phyloP scores from a whole-genome alignment of 2,888 invertebrate genomes.

The Myopa tessellatipennis region DNA sequence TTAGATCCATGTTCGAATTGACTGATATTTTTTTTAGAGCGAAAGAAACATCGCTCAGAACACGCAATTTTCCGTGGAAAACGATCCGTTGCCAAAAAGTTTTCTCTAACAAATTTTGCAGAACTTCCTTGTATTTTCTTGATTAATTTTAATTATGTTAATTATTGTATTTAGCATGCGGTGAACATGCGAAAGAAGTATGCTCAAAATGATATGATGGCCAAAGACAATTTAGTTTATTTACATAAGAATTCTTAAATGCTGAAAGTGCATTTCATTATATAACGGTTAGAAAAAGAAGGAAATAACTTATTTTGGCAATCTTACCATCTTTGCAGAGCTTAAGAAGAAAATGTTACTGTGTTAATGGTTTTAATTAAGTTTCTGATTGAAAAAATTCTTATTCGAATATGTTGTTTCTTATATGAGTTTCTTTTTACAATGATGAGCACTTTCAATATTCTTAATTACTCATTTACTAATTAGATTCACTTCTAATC shows the following conservation, averaged over 20 bases:
- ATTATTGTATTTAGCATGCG: background rate
- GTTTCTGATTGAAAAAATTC: too few relatives aligned
- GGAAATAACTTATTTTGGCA: too few relatives aligned
- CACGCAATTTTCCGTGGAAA: constrained; percentile 44
- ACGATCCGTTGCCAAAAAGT: constrained; percentile 46
- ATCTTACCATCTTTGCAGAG: too few relatives aligned
- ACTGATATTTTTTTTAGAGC: constrained; percentile 8
- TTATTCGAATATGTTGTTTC: too few relatives aligned
- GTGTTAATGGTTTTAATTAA: too few relatives aligned
- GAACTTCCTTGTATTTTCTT: constrained; percentile 4
- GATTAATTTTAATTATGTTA: constrained; percentile 18
- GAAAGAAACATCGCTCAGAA: background rate
- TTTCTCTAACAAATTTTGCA: background rate
- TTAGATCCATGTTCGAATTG: constrained; percentile 13
- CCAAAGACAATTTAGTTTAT: constrained; percentile 27
- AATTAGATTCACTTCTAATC: too few relatives aligned
- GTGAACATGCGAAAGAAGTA: constrained; percentile 24
- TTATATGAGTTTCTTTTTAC: too few relatives aligned
- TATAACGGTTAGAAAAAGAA: too few relatives aligned
- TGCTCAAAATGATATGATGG: constrained; percentile 49
- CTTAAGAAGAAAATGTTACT: too few relatives aligned
- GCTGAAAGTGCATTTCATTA: background rate
- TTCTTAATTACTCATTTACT: too few relatives aligned
- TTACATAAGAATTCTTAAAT: background rate
- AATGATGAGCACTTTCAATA: too few relatives aligned